Evolutionary conservation across 2,113 vertebrate species (phyloP).

Genomic region (Perca fluviatilis): DNA sequence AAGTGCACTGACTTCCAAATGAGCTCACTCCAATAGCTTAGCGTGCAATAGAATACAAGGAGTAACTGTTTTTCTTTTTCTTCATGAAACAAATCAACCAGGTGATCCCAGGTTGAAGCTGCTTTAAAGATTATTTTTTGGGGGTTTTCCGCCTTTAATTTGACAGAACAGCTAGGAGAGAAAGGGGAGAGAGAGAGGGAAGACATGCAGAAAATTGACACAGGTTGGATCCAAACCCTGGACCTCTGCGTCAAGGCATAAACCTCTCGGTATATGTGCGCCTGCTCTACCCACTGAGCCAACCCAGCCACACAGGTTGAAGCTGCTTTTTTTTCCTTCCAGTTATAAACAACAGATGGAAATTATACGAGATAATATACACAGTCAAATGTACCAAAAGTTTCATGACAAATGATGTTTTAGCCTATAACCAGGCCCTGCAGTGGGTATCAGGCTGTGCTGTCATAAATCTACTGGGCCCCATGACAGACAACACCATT

Average conservation of each 20-base stretch:
- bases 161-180: too few species aligned
- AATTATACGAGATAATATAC: neutral
- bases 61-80: slow-evolving; percentile 20
- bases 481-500: neutral
- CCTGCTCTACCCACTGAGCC: too few species aligned
- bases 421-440: neutral
- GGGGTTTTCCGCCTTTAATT: too few species aligned
- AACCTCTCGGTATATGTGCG: too few species aligned
- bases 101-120: neutral
- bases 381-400: too few species aligned
- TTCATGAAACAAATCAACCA: slow-evolving; percentile 14
- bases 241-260: too few species aligned
- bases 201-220: too few species aligned
- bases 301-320: neutral
- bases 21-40: slow-evolving; percentile 65
- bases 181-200: too few species aligned
- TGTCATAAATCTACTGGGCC: neutral
- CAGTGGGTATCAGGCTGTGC: neutral
- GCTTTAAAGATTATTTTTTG: neutral
- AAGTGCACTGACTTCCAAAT: slow-evolving; percentile 82
- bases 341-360: neutral
- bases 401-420: neutral
- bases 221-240: too few species aligned
- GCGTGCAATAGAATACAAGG: slow-evolving; percentile 13
- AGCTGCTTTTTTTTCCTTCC: neutral